These are phyloP conservation scores for Xestia c-nigrum DNA, from an alignment of 2,888 invertebrate genomes.

Conservation along the genomic window DNA sequence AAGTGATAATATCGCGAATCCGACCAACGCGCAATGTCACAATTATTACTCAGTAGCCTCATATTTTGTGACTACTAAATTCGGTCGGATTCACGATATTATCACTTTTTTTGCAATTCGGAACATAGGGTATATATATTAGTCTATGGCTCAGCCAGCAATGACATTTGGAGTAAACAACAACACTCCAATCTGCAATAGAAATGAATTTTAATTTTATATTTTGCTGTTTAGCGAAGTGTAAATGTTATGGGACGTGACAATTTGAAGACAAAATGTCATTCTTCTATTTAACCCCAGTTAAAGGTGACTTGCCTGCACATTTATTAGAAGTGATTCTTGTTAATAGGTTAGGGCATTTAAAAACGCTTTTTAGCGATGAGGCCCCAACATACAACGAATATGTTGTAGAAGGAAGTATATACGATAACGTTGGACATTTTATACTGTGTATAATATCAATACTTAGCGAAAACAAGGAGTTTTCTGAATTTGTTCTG, in stretches of 20 bases:
- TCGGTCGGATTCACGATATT: too few relatives aligned
- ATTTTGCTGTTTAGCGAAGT: neutral
- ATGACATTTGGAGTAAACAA: conserved; percentile 13
- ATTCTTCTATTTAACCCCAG: conserved; percentile 91
- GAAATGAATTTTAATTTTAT: neutral
- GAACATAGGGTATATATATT: too few relatives aligned
- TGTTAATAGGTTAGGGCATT: conserved; percentile 87
- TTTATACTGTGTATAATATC: conserved; percentile 88
- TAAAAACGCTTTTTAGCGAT: conserved; percentile 80
- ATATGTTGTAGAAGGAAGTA: conserved; percentile 90
- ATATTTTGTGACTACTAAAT: too few relatives aligned
- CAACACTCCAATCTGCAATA: too few relatives aligned
- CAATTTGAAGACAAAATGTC: conserved; percentile 74
- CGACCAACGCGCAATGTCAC: too few relatives aligned
- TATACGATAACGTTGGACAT: conserved; percentile 91
- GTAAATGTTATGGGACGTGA: conserved; percentile 36
- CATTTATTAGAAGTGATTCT: conserved; percentile 90
- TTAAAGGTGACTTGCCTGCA: conserved; percentile 88
- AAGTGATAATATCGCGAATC: too few relatives aligned
- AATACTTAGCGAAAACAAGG: conserved; percentile 75
- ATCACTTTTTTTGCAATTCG: too few relatives aligned
- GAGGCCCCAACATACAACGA: conserved; percentile 84
- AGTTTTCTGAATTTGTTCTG: conserved; percentile 78
- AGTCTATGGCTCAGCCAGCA: too few relatives aligned
- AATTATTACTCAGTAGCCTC: too few relatives aligned